A percentile compares a stretch with the other conserved stretches of the same genome.
These are phyloP conservation scores for Coturnix japonica DNA, from an alignment of 2,113 vertebrate species.

Conservation along the genomic window DNA sequence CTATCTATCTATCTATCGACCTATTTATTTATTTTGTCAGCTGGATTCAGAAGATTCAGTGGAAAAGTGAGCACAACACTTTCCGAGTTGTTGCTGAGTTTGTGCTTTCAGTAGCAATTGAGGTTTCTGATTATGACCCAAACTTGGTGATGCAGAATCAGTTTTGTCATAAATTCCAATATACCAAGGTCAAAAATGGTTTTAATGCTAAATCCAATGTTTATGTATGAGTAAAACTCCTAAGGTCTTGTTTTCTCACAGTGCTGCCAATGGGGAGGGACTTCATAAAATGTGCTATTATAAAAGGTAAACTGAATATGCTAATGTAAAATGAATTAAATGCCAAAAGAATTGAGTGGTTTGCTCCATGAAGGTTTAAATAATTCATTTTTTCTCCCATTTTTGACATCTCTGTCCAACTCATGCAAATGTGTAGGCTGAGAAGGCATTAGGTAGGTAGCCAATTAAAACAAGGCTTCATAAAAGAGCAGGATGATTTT, in stretches of 20 bases:
- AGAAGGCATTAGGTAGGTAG: constrained; percentile 39
- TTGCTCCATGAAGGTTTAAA: constrained; percentile 3
- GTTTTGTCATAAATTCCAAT: neutral
- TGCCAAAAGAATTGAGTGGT: neutral
- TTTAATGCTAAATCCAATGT: neutral
- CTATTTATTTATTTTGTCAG: neutral
- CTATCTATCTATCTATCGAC: no score
- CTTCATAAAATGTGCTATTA: neutral
- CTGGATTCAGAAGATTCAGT: neutral
- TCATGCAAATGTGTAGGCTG: constrained; percentile 36
- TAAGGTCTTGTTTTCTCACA: neutral
- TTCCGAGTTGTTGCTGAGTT: neutral
- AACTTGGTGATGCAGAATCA: neutral
- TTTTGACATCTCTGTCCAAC: constrained; percentile 48
- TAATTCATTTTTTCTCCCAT: constrained; percentile 45
- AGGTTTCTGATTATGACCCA: neutral
- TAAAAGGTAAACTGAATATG: neutral
- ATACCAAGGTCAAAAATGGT: neutral
- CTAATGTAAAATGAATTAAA: neutral
- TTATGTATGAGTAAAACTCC: neutral
- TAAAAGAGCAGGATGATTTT: constrained; percentile 59
- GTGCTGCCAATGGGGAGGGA: neutral
- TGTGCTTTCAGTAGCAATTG: neutral
- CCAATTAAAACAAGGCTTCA: constrained; percentile 54
- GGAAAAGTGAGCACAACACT: neutral